Evolutionary conservation across 2,888 invertebrate genomes (phyloP).

Genomic region (Agelastica alni): DNA sequence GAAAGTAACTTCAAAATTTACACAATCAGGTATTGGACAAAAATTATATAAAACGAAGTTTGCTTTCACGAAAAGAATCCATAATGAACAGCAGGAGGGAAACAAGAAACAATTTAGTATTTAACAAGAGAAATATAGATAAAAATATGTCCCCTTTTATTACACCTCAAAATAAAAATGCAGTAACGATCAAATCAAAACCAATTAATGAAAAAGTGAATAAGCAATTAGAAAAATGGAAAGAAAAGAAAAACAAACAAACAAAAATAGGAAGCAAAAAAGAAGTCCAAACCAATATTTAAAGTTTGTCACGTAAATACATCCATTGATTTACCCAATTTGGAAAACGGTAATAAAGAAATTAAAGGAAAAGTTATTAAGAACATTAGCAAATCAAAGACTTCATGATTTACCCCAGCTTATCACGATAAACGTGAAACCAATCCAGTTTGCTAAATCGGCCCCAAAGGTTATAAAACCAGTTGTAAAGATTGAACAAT

Average conservation of each 20-base stretch:
- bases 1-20: slow-evolving; percentile 25
- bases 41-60: slow-evolving; percentile 30
- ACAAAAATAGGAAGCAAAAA: slow-evolving; percentile 36
- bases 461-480: no score
- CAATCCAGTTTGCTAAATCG: slow-evolving; percentile 40
- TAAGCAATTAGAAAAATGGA: slow-evolving; percentile 46
- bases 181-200: not conserved
- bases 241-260: slow-evolving; percentile 43
- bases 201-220: slow-evolving; percentile 28
- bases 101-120: slow-evolving; percentile 29
- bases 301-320: slow-evolving; percentile 43
- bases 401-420: slow-evolving; percentile 58
- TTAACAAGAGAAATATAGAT: slow-evolving; percentile 31
- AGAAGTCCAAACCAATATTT: slow-evolving; percentile 47
- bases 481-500: not conserved
- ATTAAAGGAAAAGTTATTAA: slow-evolving; percentile 45
- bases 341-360: slow-evolving; percentile 41
- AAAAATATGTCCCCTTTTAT: slow-evolving; percentile 30
- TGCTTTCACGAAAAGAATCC: slow-evolving; percentile 16
- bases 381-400: slow-evolving; percentile 21
- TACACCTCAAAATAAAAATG: slow-evolving; percentile 23
- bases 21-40: slow-evolving; percentile 28
- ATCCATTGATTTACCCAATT: slow-evolving; percentile 32
- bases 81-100: slow-evolving; percentile 24
- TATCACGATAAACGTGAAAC: slow-evolving; percentile 57